These are phyloP conservation scores for Mystacornis crossleyi DNA, from an alignment of 2,113 vertebrate genomes.

Conservation along the genomic window DNA sequence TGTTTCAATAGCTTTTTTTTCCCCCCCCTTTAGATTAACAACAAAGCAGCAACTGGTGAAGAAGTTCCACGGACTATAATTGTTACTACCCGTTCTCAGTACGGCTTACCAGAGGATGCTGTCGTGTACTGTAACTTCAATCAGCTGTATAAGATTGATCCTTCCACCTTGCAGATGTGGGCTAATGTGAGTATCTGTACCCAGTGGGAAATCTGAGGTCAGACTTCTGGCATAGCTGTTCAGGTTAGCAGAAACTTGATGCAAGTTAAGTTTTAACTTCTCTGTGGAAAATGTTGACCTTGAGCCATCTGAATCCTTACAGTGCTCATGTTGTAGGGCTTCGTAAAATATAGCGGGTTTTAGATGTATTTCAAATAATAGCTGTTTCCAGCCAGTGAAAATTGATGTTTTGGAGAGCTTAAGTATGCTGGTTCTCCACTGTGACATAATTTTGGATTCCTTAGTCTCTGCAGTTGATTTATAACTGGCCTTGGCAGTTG, in stretches of 20 bases:
- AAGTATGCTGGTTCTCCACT: neutral
- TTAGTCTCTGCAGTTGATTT: neutral
- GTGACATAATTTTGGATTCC: neutral
- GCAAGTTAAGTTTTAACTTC: neutral
- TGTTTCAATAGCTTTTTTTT: neutral
- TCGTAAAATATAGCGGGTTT: neutral
- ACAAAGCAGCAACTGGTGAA: conserved; percentile 97
- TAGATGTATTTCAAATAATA: neutral
- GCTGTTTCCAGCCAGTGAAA: neutral
- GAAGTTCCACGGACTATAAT: conserved; percentile 97
- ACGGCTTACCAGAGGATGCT: conserved; percentile 95
- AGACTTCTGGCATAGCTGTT: neutral
- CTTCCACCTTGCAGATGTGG: conserved; percentile 98
- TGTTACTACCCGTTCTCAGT: conserved; percentile 97
- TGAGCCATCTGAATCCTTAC: neutral
- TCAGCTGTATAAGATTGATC: conserved; percentile 98
- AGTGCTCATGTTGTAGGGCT: neutral
- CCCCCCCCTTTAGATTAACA: conserved; percentile 84
- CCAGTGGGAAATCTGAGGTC: neutral
- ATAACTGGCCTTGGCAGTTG: neutral
- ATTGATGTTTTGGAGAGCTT: neutral
- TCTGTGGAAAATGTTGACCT: neutral
- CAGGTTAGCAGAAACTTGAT: neutral
- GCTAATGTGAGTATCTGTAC: conserved; percentile 87
- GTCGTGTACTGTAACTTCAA: conserved; percentile 99